A percentile compares a stretch with the other conserved stretches of the same genome.
Conservation (phyloP, 2,888 invertebrate species). For the Ophraella communa region DNA sequence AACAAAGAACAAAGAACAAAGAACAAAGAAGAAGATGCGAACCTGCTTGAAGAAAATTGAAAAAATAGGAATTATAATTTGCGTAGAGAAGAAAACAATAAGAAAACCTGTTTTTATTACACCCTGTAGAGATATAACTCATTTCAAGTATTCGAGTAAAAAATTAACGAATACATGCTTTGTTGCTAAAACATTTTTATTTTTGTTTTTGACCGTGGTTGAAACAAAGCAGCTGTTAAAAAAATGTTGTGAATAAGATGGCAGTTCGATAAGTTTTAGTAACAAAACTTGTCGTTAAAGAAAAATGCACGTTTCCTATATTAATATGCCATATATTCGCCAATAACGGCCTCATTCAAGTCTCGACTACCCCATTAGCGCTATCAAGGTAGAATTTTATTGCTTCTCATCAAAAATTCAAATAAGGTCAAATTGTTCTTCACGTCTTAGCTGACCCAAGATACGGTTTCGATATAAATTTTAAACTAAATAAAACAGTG, state of each 20-base stretch:
- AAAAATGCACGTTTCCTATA: slow-evolving; percentile 1
- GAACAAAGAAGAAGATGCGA: too few relatives aligned
- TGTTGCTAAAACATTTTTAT: too few relatives aligned
- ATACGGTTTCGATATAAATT: neutral
- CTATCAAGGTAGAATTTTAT: slow-evolving; percentile 20
- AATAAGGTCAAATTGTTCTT: slow-evolving; percentile 26
- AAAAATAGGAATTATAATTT: too few relatives aligned
- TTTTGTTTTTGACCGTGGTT: too few relatives aligned
- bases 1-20: too few relatives aligned
- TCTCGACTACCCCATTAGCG: slow-evolving; percentile 16
- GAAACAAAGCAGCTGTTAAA: too few relatives aligned
- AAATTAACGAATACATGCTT: too few relatives aligned
- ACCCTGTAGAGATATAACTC: too few relatives aligned
- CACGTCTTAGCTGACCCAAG: slow-evolving; percentile 19
- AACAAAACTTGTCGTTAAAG: neutral
- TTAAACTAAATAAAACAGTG: neutral
- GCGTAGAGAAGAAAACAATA: too few relatives aligned
- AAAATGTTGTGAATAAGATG: neutral
- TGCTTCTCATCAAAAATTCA: slow-evolving; percentile 24
- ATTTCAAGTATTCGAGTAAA: too few relatives aligned
- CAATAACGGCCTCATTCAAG: slow-evolving; percentile 4
- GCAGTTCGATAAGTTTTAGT: neutral
- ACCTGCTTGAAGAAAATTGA: too few relatives aligned
- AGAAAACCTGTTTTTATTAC: too few relatives aligned
- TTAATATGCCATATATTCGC: neutral